Evolutionary conservation across 2,797 vertebrate species (phyloP).

Genomic region (Pseudomugil gertrudae): DNA sequence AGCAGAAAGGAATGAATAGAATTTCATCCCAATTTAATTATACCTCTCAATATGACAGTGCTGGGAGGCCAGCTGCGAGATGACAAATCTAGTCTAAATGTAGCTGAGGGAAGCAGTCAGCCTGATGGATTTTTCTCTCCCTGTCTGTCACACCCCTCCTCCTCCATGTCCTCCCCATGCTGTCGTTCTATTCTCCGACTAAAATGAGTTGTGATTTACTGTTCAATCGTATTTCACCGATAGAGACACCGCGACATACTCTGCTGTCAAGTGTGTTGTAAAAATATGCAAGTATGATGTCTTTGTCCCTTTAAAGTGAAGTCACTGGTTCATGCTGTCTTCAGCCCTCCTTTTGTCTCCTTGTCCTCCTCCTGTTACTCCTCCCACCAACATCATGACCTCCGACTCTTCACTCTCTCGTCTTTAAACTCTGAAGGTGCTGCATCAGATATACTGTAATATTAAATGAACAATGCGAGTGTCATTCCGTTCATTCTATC

Average conservation of each 20-base stretch:
- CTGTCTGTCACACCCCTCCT: constrained; percentile 13
- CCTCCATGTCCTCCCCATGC: constrained; percentile 26
- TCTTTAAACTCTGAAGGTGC: constrained; percentile 79
- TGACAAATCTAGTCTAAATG: constrained; percentile 40
- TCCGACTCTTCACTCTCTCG: constrained; percentile 37
- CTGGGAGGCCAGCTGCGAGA: constrained; percentile 24
- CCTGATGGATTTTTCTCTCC: constrained; percentile 52
- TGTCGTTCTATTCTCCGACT: constrained; percentile 32
- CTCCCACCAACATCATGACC: neutral
- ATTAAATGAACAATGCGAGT: constrained; percentile 58
- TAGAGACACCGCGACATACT: constrained; percentile 33
- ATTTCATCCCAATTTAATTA: constrained; percentile 50
- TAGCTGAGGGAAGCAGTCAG: constrained; percentile 32
- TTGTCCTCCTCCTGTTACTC: no score
- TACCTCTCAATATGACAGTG: constrained; percentile 18
- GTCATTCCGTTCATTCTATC: constrained; percentile 40
- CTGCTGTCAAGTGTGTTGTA: constrained; percentile 33
- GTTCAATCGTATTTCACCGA: constrained; percentile 35
- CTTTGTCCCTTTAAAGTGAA: constrained; percentile 69
- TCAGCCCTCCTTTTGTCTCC: neutral
- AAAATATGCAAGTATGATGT: constrained; percentile 72
- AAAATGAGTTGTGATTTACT: constrained; percentile 45
- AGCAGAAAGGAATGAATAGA: constrained; percentile 30
- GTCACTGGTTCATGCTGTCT: constrained; percentile 25
- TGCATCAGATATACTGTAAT: constrained; percentile 81